Percentiles rank a stretch among this genome's conserved stretches.
Evolutionary conservation across 1,140 invertebrate genomes (phyloP).

Genomic region (Drosophila novamexicana): DNA sequence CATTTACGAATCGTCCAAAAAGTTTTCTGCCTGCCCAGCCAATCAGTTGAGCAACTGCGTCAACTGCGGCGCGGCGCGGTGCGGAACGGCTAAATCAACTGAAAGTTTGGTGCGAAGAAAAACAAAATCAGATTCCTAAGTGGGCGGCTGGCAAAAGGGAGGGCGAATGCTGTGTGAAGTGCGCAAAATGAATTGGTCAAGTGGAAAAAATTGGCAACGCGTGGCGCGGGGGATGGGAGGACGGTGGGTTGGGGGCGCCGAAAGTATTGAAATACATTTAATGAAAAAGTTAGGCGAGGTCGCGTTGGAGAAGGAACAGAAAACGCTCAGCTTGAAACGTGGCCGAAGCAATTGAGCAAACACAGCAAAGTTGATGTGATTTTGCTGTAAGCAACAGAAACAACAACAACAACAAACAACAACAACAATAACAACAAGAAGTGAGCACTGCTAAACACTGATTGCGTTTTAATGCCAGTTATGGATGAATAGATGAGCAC

Average conservation of each 20-base stretch:
- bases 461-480: constrained; percentile 79
- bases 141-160: constrained; percentile 18
- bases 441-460: constrained; percentile 73
- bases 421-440: constrained; percentile 48
- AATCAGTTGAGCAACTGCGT: constrained; percentile 60
- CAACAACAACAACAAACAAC: constrained; percentile 35
- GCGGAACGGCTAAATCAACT: constrained; percentile 71
- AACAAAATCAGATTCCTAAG: constrained; percentile 74
- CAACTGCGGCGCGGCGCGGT: neutral
- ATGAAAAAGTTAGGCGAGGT: constrained; percentile 76
- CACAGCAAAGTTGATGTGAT: constrained; percentile 67
- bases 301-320: constrained; percentile 48
- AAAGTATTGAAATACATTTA: constrained; percentile 83
- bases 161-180: constrained; percentile 38
- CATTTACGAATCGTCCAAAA: neutral
- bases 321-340: constrained; percentile 28
- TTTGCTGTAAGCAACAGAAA: constrained; percentile 65
- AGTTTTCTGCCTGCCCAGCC: constrained; percentile 54
- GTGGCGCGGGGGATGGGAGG: constrained; percentile 5
- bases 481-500: constrained; percentile 63
- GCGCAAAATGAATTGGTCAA: constrained; percentile 80
- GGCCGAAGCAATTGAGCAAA: constrained; percentile 54
- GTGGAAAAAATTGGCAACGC: constrained; percentile 77
- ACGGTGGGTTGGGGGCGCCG: constrained; percentile 14
- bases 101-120: constrained; percentile 80